These are phyloP conservation scores for Rhizomys pruinosus DNA, from an alignment of 2,113 vertebrate species.

Conservation along the genomic window DNA sequence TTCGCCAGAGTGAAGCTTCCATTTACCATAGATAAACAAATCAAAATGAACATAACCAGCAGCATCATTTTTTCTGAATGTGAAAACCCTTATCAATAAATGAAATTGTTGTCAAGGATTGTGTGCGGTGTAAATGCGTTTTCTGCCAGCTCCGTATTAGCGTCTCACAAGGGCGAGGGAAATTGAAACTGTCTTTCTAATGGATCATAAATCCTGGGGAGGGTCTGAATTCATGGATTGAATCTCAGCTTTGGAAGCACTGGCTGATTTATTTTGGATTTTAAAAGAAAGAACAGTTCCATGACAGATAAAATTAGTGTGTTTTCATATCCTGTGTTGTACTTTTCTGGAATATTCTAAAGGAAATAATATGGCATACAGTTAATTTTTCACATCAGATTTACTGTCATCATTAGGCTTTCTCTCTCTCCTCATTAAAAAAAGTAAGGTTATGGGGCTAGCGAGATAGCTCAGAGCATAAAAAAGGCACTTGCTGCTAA, in stretches of 20 bases:
- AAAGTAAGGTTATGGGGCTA: neutral
- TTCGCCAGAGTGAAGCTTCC: constrained; percentile 17
- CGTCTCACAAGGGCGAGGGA: constrained; percentile 80
- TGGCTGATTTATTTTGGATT: constrained; percentile 84
- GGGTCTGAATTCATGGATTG: constrained; percentile 88
- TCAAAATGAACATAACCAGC: constrained; percentile 65
- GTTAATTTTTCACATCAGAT: constrained; percentile 52
- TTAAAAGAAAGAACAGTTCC: constrained; percentile 85
- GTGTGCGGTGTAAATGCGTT: constrained; percentile 78
- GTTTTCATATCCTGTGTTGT: constrained; percentile 84
- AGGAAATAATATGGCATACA: constrained; percentile 61
- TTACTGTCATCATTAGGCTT: neutral
- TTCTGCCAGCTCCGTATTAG: constrained; percentile 82
- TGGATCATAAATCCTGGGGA: constrained; percentile 86
- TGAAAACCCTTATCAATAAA: constrained; percentile 83
- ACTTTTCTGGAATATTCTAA: constrained; percentile 79
- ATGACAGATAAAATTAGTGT: constrained; percentile 83
- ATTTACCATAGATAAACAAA: constrained; percentile 78
- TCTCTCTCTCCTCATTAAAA: constrained; percentile 69
- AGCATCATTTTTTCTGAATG: constrained; percentile 59
- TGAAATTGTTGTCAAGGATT: constrained; percentile 80
- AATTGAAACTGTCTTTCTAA: constrained; percentile 88
- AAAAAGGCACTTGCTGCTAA: too few species aligned
- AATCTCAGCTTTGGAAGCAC: constrained; percentile 85
- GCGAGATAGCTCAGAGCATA: neutral